A percentile compares a stretch with the other conserved stretches of the same genome.
Evolutionary conservation across 2,888 invertebrate genomes (phyloP).

Genomic region (Megalurothrips usitatus): DNA sequence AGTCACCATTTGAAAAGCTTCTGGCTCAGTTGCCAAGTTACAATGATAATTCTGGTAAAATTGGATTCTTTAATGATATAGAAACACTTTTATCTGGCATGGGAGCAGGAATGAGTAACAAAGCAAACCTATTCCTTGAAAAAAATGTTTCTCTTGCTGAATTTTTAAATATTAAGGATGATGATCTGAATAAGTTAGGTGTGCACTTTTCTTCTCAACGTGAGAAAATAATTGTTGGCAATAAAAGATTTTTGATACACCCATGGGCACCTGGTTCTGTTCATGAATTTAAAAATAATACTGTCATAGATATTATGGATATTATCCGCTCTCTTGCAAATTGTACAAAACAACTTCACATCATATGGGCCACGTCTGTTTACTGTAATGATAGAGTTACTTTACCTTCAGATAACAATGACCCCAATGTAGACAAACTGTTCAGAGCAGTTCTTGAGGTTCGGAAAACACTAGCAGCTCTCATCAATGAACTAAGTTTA

Average conservation of each 20-base stretch:
- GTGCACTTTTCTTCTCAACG: slow-evolving; percentile 36
- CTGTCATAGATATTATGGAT: slow-evolving; percentile 28
- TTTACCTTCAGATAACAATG: neutral
- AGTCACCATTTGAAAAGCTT: slow-evolving; percentile 30
- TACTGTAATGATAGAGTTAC: slow-evolving; percentile 25
- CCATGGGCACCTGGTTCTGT: slow-evolving; percentile 36
- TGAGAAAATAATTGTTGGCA: slow-evolving; percentile 34
- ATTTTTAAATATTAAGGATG: slow-evolving; percentile 36
- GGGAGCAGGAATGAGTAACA: slow-evolving; percentile 30
- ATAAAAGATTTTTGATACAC: slow-evolving; percentile 37
- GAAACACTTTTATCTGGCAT: slow-evolving; percentile 34
- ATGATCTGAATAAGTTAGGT: slow-evolving; percentile 35
- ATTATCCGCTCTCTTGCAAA: slow-evolving; percentile 33
- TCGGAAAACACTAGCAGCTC: slow-evolving; percentile 29
- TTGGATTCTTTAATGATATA: slow-evolving; percentile 36
- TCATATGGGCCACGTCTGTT: slow-evolving; percentile 33
- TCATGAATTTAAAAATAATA: neutral
- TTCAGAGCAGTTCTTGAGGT: neutral
- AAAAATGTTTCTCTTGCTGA: slow-evolving; percentile 36
- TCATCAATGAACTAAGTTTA: slow-evolving; percentile 30
- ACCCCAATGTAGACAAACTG: neutral
- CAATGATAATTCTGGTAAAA: slow-evolving; percentile 32
- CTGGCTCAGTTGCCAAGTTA: slow-evolving; percentile 33
- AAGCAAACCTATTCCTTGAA: slow-evolving; percentile 32
- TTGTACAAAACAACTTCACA: slow-evolving; percentile 34